A percentile compares a stretch with the other conserved stretches of the same genome.
Evolutionary conservation across 1,140 invertebrate species (phyloP).

Genomic region (Orchesella cincta): DNA sequence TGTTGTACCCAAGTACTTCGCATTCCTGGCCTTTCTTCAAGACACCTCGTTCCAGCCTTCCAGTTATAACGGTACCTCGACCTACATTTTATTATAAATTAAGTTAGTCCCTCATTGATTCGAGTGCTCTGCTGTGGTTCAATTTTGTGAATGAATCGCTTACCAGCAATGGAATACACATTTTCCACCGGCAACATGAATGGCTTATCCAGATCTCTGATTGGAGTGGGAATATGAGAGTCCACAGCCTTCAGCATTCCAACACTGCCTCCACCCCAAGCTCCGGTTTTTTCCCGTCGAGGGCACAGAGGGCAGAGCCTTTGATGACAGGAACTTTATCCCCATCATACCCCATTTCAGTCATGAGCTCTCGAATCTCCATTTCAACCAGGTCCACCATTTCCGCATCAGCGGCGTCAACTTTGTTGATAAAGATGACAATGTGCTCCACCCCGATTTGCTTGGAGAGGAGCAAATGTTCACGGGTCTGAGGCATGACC

Average conservation of each 20-base stretch:
- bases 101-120: too few relatives aligned
- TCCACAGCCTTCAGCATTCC: slow-evolving; percentile 88
- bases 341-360: slow-evolving; percentile 90
- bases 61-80: slow-evolving; percentile 94
- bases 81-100: too few relatives aligned
- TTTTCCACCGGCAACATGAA: slow-evolving; percentile 91
- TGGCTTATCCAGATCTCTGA: slow-evolving; percentile 89
- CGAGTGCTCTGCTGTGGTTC: too few relatives aligned
- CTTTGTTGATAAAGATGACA: slow-evolving; percentile 94
- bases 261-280: slow-evolving; percentile 78
- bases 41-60: slow-evolving; percentile 83
- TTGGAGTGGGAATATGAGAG: slow-evolving; percentile 83
- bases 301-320: slow-evolving; percentile 87
- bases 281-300: slow-evolving; percentile 85
- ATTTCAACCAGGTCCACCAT: slow-evolving; percentile 98
- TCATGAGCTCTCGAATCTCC: slow-evolving; percentile 91
- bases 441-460: slow-evolving; percentile 92
- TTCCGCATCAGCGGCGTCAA: slow-evolving; percentile 92
- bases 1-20: slow-evolving; percentile 91
- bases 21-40: slow-evolving; percentile 92
- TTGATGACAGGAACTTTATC: slow-evolving; percentile 81
- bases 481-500: slow-evolving; percentile 97
- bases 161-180: slow-evolving; percentile 85
- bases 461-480: slow-evolving; percentile 95
- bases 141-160: too few relatives aligned